Base-by-base conservation (phyloP, 1,140 invertebrate species). In the Drosophila elegans region DNA sequence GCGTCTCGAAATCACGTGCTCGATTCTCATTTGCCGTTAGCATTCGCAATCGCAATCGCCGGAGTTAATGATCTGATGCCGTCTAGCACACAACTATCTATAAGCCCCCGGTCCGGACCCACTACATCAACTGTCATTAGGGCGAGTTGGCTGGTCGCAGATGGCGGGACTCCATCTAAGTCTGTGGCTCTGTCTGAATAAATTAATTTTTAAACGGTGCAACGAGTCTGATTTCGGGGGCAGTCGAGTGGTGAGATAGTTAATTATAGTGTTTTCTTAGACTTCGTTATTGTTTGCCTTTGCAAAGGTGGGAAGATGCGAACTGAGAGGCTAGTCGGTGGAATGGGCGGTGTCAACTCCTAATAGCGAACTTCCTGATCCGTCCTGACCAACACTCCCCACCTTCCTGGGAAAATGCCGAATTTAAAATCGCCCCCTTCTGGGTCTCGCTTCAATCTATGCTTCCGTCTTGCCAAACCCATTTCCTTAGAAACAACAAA, bases 41-140 rank as follows among this genome's bases (percentile, higher is more conserved):
- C 79, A 79, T 74, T 88, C 63, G 80, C 64, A 78, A 89, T 88
- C 61, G 80, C 64, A 84, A 89, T 88, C 61, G 84, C 79, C 74
- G 57, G 73, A 88, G 80, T 88, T 88, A 88, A 88, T 88, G 84
- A 88, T 88, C 84, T 88, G 84, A 61, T 77, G 84, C 80, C 72
- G 83, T 86, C 83, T 83, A 59, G 69, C 62, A 61, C 54, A 54
- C 80, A 79, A 88, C 78, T 80, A 88, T 81, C 60, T 80, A 45
- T 54, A 61, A 48, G 38, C 67, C 49, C 64, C 64, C 25, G 3
- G 64, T 34, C 41, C 63, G 66, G 66, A 48, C 38, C 46, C 75
- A 80, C 75, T 88, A 84, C 88, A 83, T 88, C 84, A 88, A 88
- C 60, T 84, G 84, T 78, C 84, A 80, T 88, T 89, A 84, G 74